Evolutionary conservation across 1,140 invertebrate genomes (phyloP), one percentile per base, ranked within the genome.

Genomic region (Phymastichus coffea): DNA sequence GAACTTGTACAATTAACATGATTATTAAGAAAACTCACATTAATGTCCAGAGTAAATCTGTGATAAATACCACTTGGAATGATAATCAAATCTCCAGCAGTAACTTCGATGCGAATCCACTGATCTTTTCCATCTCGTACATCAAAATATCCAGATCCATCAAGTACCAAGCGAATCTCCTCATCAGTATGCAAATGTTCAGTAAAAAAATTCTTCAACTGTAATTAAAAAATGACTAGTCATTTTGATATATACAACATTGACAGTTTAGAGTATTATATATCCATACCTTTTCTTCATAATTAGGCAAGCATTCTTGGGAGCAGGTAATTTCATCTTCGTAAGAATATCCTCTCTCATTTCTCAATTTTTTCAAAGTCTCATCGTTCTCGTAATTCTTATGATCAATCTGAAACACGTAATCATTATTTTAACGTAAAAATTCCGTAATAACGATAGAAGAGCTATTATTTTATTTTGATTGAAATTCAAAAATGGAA

Each of bases 111-210:
- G 17, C 97, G 85, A 52, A 99, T 92, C 97, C 97, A 99, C 43
- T 89, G 76, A 71, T 99, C 95, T 3, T 55, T 30, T n/a, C 87
- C 70, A 79, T 96, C 90, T 46, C 97, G 82, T 0, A 98, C 94
- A 82, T 99, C 97, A 81, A 99, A 99, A 78, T 97, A 99, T 0
- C 97, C 95, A 44, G 87, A 91, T 23, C 94, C 95, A 51, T 90
- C 89, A 17, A 93, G 57, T 46, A 94, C 80, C 43, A 94, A 86
- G 46, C 97, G 87, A 64, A 99, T 97, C 82, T 99, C 97, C 76
- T 99, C 97, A 81, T 99, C 97, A 2, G 91, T 90, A 73, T 99
- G 97, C 41, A 99, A 80, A 80, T 99, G 97, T 76, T 99, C 97
- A 6, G 85, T 85, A 69, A 87, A 98, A 76, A 99, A 99, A 6